Base-by-base conservation (phyloP, 2,113 vertebrate genomes). In the Phyllopteryx taeniolatus region DNA sequence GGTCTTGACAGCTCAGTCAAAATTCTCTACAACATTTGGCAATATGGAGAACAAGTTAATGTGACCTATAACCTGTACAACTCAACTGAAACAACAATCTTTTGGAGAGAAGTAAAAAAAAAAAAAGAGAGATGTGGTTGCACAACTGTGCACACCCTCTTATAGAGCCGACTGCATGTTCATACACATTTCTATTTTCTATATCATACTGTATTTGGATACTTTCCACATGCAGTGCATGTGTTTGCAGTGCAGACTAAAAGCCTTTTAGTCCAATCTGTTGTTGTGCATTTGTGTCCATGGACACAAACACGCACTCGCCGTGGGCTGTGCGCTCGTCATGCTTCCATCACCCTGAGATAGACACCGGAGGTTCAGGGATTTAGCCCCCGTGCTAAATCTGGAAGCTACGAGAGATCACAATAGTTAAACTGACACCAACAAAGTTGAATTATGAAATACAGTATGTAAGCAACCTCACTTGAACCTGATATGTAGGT, bases 371-470 rank as follows among this genome's bases (percentile, higher is more conserved):
- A 43, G 85, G 74, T 84, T 72, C 75, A 57, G 73, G 72, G 83
- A 74, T 80, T 85, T 87, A 85, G 80, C 72, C 83, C 77, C 49
- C 39, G 39, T 68, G 72, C 85, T 88, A 87, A 86, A 88, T 86
- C 73, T 70, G 78, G 77, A 83, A 84, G 44, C 72, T 56, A 20
- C 74, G 81, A 84, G 60, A 73, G 76, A 71, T 74, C 59, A 35
- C 81, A 80, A 39, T 73, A 67, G 56, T 60, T 81, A 68, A 77
- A 39, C 59, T 76, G 66, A 80, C 71, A 67, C 77, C 27, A 53
- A 8, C 59, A 60, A 72, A 60, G 49, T 73, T 51, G 43, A 77
- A 20, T 46, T 68, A 22, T 60, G 60, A 49, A 8, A 17, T 8
- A 61, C 27, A 39, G 35, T 6, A 39, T 39, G 15, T 35, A 35